Conservation (phyloP, 2,113 vertebrate species). For the Passer montanus region DNA sequence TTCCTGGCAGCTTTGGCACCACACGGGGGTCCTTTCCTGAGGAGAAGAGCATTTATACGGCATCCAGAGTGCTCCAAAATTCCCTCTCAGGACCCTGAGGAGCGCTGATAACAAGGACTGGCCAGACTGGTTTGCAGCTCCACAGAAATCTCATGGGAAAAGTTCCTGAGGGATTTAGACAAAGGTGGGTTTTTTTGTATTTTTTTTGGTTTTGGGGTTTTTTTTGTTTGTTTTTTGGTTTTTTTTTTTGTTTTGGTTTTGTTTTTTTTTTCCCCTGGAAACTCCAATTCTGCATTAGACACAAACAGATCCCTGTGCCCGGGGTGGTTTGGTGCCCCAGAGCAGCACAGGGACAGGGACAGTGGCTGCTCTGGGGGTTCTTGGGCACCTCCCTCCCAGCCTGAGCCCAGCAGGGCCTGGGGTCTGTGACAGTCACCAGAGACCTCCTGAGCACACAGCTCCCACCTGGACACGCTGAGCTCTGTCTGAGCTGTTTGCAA, state of each 20-base stretch:
- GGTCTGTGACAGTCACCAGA: background rate
- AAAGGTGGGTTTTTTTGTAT: no score
- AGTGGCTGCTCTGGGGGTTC: background rate
- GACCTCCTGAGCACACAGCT: background rate
- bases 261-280: background rate
- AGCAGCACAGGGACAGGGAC: background rate
- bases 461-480: rapidly evolving
- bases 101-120: background rate
- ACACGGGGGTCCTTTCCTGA: background rate
- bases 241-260: no score
- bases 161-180: background rate
- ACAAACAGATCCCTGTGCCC: background rate
- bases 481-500: background rate
- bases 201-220: no score
- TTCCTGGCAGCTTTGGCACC: background rate
- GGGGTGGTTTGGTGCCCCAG: background rate
- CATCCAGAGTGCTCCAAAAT: background rate
- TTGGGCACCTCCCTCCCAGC: background rate
- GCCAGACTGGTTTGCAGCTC: background rate
- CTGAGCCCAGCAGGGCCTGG: background rate
- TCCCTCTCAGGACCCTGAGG: background rate
- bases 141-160: background rate
- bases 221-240: no score
- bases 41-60: background rate
- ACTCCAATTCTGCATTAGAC: background rate